Base-by-base conservation (phyloP, 1,140 invertebrate genomes). In the Leptinotarsa texana region DNA sequence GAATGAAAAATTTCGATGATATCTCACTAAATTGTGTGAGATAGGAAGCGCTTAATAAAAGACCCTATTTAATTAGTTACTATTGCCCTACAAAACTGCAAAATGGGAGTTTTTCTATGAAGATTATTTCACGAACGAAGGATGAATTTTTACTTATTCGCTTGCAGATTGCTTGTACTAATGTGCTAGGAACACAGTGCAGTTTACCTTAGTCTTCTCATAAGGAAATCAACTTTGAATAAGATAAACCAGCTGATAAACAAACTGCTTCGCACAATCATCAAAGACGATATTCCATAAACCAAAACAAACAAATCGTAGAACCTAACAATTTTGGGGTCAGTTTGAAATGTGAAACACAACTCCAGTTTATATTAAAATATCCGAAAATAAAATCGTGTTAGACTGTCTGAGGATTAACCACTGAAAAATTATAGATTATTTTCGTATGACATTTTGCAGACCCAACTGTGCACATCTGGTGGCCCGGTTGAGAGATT, bases 401-500 rank as follows among this genome's bases (percentile, higher is more conserved):
- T 57, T 57, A 57, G 51, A 57, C 51, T 17, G 51, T 57, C 51
- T 57, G 51, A 13, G 51, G 51, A 15, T 57, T 15, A 15, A n/a
- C 17, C 51, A n/a, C 51, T 57, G 51, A 57, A 57, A 57, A 57
- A 57, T 57, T 57, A 57, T 57, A 57, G 51, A 57, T 57, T 57
- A 57, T 57, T 57, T 57, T 57, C 51, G 51, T 57, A 57, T 57
- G 51, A 57, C 51, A 57, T 57, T 57, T 18, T 57, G 51, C 51
- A 57, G 51, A 57, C 51, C 51, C 15, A 57, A 57, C 51, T 57
- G 51, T 57, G 51, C 51, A 57, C 51, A 57, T 57, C 51, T 57
- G 51, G 51, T 57, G 17, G 51, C 51, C n/a, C 4, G n/a, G 15
- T n/a, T n/a, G 51, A 57, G n/a, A 57, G 51, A 57, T 57, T 57